Conservation (phyloP, 2,113 vertebrate species). For the Bubalus kerabau region DNA sequence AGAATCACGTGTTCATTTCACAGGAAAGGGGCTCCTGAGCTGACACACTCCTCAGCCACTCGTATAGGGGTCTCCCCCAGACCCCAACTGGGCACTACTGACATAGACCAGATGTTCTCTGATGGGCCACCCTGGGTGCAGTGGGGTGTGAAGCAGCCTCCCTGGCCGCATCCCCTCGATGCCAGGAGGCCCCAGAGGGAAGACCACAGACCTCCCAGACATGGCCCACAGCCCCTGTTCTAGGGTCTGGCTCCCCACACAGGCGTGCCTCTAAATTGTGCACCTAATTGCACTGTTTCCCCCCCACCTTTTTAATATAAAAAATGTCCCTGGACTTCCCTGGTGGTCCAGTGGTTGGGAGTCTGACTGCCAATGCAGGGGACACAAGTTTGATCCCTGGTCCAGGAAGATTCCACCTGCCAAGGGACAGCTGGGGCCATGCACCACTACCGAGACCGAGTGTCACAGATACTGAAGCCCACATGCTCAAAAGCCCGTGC, state of each 20-base stretch:
- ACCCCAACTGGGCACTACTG: too few species aligned
- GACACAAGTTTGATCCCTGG: not conserved
- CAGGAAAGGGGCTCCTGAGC: not conserved
- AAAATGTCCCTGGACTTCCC: not conserved
- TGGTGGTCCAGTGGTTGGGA: not conserved
- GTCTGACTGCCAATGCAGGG: not conserved
- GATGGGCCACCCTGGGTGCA: not conserved
- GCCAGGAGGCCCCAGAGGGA: not conserved
- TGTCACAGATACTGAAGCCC: not conserved
- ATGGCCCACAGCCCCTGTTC: not conserved
- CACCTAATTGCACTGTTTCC: rapidly evolving
- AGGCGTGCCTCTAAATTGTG: not conserved
- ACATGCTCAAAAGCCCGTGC: not conserved
- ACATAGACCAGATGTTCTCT: not conserved
- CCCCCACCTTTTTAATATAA: not conserved
- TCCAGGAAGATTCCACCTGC: not conserved
- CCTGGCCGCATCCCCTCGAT: not conserved
- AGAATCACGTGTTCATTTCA: not conserved
- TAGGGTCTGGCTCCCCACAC: not conserved
- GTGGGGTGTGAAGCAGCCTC: not conserved
- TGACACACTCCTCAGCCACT: not conserved
- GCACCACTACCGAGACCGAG: not conserved
- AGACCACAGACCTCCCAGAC: not conserved
- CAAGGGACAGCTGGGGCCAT: not conserved
- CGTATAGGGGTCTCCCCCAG: rapidly evolving